phyloP scores from a whole-genome alignment of 2,113 vertebrate species.

The Caranx melampygus region DNA sequence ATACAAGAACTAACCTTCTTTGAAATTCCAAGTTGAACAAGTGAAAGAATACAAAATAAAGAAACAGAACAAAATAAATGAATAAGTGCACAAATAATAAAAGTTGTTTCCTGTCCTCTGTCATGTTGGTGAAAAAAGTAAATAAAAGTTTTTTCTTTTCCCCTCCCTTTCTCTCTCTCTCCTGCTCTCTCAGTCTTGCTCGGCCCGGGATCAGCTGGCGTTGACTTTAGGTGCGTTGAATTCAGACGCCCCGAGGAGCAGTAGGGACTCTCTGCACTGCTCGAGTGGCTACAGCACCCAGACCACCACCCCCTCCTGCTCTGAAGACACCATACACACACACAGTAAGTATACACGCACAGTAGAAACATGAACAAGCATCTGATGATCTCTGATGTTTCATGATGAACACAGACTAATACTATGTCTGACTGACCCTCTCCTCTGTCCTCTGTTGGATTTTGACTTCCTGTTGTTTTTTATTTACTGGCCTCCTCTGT shows the following conservation, averaged over 20 bases:
- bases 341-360: constrained; percentile 76
- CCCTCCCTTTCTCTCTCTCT: constrained; percentile 39
- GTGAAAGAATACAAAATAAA: no score
- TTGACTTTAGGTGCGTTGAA: constrained; percentile 79
- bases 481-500: constrained; percentile 5
- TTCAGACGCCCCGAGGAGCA: constrained; percentile 80
- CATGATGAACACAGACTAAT: background rate
- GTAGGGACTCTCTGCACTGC: constrained; percentile 88
- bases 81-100: no score
- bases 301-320: constrained; percentile 89
- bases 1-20: no score
- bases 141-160: background rate
- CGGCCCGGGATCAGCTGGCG: constrained; percentile 84
- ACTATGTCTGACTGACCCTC: background rate
- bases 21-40: no score
- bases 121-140: background rate
- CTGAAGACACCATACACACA: constrained; percentile 87
- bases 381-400: background rate
- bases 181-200: constrained; percentile 75
- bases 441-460: background rate
- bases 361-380: background rate
- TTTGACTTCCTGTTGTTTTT: constrained; percentile 2
- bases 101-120: background rate
- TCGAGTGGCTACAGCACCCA: constrained; percentile 90
- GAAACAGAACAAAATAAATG: no score